Base-by-base conservation (phyloP, 2,113 vertebrate genomes). In the Plestiodon gilberti region DNA sequence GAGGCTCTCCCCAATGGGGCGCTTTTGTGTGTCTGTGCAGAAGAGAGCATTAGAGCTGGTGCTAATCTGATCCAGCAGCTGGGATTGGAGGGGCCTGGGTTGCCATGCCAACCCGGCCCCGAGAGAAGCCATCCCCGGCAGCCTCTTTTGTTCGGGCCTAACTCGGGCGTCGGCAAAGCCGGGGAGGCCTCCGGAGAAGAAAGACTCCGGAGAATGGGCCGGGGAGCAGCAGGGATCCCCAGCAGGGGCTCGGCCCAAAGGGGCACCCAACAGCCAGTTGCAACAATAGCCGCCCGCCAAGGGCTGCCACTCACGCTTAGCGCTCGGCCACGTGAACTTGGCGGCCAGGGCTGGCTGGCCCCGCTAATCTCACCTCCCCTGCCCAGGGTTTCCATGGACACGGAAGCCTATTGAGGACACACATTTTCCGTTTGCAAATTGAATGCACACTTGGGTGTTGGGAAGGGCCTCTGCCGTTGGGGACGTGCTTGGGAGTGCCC, bases 81-180 rank as follows among this genome's bases (percentile, higher is more conserved):
- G 96, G 95, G 87, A 96, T 96, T 96, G 96, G 96, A 95, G 94
- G 94, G 95, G 95, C 95, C 94, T 92, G 92, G 92, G 96, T 97
- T 96, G 93, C 96, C 93, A 88, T 89, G 91, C 91, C 84, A 93
- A 97, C 95, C 92, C 83, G 95, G 94, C 94, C 94, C 94, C 92
- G 93, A 92, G 93, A 94, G 95, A 95, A 96, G 95, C 95, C 93
- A 91, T 93, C 95, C 94, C 92, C 95, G 22, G 93, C 96, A 90
- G 95, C 92, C 93, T 96, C 96, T 96, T 96, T 97, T 97, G 96
- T 97, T 96, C 94, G 92, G 96, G 94, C 95, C 96, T 95, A 94
- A 93, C 95, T 93, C 91, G 93, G 84, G 95, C 95, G 86, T 93
- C 95, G 95, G 95, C 95, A 95, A 91, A 90, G 94, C 93, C 59